Percentiles rank a stretch among this genome's conserved stretches.
phyloP scores from a whole-genome alignment of 53 echinoderm and acorn worm species.

The Arbacia lixula region DNA sequence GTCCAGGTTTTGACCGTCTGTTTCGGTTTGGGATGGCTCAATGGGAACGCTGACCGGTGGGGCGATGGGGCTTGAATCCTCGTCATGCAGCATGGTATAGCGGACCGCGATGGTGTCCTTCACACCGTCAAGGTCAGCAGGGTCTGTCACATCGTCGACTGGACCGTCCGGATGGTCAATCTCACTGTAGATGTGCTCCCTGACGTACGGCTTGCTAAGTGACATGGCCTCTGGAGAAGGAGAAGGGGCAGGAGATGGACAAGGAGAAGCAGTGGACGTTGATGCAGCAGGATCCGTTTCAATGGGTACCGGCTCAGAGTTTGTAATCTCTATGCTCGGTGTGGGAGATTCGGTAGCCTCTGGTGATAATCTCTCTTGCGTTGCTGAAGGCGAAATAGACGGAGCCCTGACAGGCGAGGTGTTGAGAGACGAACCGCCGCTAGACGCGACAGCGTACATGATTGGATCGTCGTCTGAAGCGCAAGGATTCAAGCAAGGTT shows the following conservation, averaged over 20 bases:
- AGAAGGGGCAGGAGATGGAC: background rate
- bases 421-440: background rate
- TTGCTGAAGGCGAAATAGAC: constrained; percentile 5
- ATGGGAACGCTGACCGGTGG: background rate
- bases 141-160: constrained; percentile 3
- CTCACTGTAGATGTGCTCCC: constrained; percentile 73
- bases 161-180: constrained; percentile 57
- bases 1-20: constrained; percentile 18
- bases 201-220: constrained; percentile 22
- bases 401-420: constrained; percentile 11
- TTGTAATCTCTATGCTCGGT: background rate
- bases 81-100: constrained; percentile 60
- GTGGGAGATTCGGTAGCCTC: background rate
- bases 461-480: constrained; percentile 61
- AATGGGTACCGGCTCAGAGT: background rate
- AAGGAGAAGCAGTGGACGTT: background rate
- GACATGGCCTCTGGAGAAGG: background rate
- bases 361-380: too few species aligned
- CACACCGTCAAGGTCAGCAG: constrained; percentile 40
- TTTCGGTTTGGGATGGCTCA: background rate
- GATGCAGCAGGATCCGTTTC: background rate
- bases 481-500: constrained; percentile 51
- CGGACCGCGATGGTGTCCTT: constrained; percentile 40
- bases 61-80: constrained; percentile 41
- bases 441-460: constrained; percentile 1